Evolutionary conservation across 1,140 invertebrate genomes (phyloP).

Genomic region (Lasioglossum baleicum): DNA sequence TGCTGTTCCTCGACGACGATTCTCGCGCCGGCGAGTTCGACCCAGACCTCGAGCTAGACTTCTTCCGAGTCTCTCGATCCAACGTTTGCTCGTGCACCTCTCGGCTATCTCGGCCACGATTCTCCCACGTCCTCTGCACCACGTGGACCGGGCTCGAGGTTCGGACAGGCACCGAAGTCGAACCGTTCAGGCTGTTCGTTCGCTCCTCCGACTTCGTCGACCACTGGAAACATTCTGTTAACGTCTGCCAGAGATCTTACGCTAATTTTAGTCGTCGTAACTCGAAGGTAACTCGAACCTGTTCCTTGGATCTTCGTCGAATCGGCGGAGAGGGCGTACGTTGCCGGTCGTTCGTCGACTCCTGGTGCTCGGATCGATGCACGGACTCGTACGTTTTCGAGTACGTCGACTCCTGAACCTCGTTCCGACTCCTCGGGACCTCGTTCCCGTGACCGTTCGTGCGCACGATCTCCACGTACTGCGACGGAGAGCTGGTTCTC

Average conservation of each 20-base stretch:
- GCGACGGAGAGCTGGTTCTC: conserved; percentile 63
- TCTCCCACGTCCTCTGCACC: conserved; percentile 75
- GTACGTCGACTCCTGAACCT: conserved; percentile 62
- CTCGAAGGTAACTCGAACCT: conserved; percentile 20
- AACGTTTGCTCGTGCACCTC: conserved; percentile 54
- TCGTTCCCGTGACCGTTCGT: conserved; percentile 62
- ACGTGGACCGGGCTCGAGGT: conserved; percentile 67
- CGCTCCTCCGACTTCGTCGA: conserved; percentile 58
- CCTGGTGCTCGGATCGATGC: conserved; percentile 58
- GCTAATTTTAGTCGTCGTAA: no score
- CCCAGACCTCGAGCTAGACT: conserved; percentile 76
- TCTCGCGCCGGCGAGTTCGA: conserved; percentile 75
- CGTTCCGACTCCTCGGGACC: conserved; percentile 56
- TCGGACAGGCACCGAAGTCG: conserved; percentile 39
- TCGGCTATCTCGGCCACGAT: conserved; percentile 63
- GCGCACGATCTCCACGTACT: conserved; percentile 58
- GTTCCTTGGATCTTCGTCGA: conserved; percentile 60
- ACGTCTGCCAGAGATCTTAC: no score
- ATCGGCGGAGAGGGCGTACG: conserved; percentile 77
- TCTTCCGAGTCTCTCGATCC: conserved; percentile 45
- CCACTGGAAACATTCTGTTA: conserved; percentile 42
- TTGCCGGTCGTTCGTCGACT: conserved; percentile 71
- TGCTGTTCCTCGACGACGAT: conserved; percentile 41
- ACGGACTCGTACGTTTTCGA: conserved; percentile 65
- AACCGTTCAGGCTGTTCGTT: conserved; percentile 46